Evolutionary conservation across 2,888 invertebrate genomes (phyloP).

Genomic region (Nomada fucata): DNA sequence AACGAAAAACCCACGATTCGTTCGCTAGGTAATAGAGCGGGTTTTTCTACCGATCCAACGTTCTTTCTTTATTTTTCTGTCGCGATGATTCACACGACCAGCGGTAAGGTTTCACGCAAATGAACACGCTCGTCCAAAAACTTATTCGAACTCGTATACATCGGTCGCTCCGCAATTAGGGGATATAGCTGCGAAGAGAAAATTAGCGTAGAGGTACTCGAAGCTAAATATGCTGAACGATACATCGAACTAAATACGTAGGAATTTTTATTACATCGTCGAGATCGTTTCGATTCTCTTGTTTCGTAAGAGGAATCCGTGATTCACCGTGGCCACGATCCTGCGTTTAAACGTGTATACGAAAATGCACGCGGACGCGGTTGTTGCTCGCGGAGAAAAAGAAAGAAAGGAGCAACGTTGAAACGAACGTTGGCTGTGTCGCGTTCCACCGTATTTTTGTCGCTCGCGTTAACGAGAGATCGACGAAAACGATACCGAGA

Average conservation of each 20-base stretch:
- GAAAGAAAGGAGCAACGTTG: constrained; percentile 1
- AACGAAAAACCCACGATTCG: background rate
- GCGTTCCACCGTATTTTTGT: constrained; percentile 29
- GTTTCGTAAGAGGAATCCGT: constrained; percentile 36
- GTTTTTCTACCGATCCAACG: constrained; percentile 8
- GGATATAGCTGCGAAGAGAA: constrained; percentile 14
- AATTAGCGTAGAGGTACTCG: constrained; percentile 10
- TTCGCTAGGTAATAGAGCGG: background rate
- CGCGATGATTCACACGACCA: constrained; percentile 24
- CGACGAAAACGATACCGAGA: background rate
- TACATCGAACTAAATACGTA: constrained; percentile 66
- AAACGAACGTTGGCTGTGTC: constrained; percentile 23
- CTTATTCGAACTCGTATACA: background rate
- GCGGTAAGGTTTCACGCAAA: constrained; percentile 1
- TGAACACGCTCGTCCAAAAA: constrained; percentile 3
- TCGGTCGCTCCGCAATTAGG: constrained; percentile 26
- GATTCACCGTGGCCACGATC: constrained; percentile 13
- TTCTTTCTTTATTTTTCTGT: constrained; percentile 28
- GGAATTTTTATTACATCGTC: constrained; percentile 58
- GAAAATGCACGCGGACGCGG: background rate
- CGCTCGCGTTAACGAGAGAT: constrained; percentile 16
- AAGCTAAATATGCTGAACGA: constrained; percentile 47
- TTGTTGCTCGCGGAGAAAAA: constrained; percentile 1
- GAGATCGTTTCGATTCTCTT: constrained; percentile 42
- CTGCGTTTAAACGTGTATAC: constrained; percentile 14